A percentile compares a stretch with the other conserved stretches of the same genome.
Evolutionary conservation across 2,888 invertebrate species (phyloP).

Genomic region (Penaeus monodon): DNA sequence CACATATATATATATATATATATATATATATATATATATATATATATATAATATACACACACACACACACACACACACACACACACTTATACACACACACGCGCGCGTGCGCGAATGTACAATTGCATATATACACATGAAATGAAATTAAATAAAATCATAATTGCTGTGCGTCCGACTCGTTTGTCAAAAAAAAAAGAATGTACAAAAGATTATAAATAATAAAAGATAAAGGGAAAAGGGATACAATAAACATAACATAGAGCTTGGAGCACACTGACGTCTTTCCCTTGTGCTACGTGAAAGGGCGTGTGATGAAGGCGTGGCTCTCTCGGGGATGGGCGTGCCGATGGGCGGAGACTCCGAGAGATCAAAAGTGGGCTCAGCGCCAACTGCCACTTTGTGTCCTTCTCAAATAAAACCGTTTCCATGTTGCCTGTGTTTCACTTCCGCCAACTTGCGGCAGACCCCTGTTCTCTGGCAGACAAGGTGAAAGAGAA

Average conservation of each 20-base stretch:
- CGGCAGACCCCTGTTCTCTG: not conserved
- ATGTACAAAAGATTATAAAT: no score
- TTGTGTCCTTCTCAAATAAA: slow-evolving; percentile 61
- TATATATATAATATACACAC: not conserved
- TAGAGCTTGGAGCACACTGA: not conserved
- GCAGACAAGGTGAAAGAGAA: not conserved
- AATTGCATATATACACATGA: not conserved
- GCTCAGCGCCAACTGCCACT: slow-evolving; percentile 44
- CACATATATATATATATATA: no score
- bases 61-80: not conserved
- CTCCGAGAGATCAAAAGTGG: slow-evolving; percentile 15
- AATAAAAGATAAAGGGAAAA: not conserved
- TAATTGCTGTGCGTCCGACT: not conserved
- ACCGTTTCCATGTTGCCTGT: slow-evolving; percentile 54
- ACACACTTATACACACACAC: not conserved
- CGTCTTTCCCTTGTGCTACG: no score
- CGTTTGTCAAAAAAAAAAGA: not conserved
- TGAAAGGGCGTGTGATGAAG: not conserved
- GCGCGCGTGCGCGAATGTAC: not conserved
- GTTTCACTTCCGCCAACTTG: slow-evolving; percentile 27
- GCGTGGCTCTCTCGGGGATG: slow-evolving; percentile 23
- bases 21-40: not conserved
- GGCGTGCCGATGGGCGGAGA: slow-evolving; percentile 8
- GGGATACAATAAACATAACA: not conserved
- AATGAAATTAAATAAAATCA: not conserved